Evolutionary conservation across 2,113 vertebrate genomes (phyloP).

Genomic region (Ancistrus triradiatus): DNA sequence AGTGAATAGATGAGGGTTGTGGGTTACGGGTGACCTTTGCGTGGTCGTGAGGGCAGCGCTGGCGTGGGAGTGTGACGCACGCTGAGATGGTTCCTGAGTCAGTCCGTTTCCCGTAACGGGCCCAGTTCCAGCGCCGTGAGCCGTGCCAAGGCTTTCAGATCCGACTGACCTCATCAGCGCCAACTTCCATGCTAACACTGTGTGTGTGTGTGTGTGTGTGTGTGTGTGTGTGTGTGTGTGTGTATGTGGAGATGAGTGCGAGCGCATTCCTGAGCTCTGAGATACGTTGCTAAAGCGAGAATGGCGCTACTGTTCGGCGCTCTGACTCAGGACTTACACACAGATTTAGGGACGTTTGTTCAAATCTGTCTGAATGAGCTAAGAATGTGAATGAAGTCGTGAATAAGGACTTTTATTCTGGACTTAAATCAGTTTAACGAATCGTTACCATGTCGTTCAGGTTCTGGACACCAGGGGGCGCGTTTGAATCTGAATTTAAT

Average conservation of each 20-base stretch:
- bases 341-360: too few species aligned
- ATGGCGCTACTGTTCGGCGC: constrained; percentile 27
- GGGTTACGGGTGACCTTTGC: constrained; percentile 25
- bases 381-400: too few species aligned
- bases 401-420: too few species aligned
- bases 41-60: constrained; percentile 8
- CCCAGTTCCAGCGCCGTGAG: not conserved
- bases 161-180: too few species aligned
- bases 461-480: too few species aligned
- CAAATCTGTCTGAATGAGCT: too few species aligned
- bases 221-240: too few species aligned
- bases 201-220: constrained; percentile 11
- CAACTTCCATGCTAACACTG: not conserved
- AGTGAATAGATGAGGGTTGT: constrained; percentile 1
- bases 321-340: constrained; percentile 39
- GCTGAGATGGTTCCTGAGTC: constrained; percentile 18
- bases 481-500: too few species aligned
- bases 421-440: too few species aligned
- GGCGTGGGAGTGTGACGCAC: constrained; percentile 33
- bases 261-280: constrained; percentile 46
- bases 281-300: too few species aligned
- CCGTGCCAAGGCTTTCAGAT: too few species aligned
- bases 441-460: too few species aligned
- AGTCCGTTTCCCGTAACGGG: constrained; percentile 27
- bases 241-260: constrained; percentile 3